A percentile compares a stretch with the other conserved stretches of the same genome.
Conservation (phyloP, 2,113 vertebrate genomes). For the Phoenicopterus ruber region DNA sequence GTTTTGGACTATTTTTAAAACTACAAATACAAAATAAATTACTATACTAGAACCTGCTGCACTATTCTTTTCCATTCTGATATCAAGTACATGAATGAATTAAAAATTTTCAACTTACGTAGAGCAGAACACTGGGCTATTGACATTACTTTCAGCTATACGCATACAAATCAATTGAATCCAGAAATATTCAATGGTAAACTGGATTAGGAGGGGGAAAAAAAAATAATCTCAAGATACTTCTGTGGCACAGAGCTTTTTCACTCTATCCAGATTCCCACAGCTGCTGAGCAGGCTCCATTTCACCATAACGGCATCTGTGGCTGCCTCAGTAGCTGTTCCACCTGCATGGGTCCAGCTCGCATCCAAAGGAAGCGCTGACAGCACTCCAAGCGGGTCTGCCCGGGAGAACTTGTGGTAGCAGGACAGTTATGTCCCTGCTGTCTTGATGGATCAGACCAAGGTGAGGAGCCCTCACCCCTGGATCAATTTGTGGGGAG, state of each 20-base stretch:
- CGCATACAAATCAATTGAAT: neutral
- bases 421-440: neutral
- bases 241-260: neutral
- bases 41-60: neutral
- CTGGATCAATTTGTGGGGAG: fast-evolving
- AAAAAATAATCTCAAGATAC: neutral
- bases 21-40: neutral
- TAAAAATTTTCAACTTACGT: neutral
- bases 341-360: fast-evolving
- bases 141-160: neutral
- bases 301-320: fast-evolving
- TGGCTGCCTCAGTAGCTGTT: neutral
- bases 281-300: neutral
- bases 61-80: neutral
- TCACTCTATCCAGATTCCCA: neutral
- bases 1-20: slow-evolving; percentile 18
- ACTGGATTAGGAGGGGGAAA: neutral
- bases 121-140: neutral
- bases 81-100: neutral
- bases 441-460: neutral
- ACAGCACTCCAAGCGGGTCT: fast-evolving
- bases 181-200: neutral
- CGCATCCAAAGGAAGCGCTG: fast-evolving
- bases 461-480: neutral
- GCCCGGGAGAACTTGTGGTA: fast-evolving